phyloP scores from a whole-genome alignment of 2,888 invertebrate genomes.

The Physocephala rufipes region DNA sequence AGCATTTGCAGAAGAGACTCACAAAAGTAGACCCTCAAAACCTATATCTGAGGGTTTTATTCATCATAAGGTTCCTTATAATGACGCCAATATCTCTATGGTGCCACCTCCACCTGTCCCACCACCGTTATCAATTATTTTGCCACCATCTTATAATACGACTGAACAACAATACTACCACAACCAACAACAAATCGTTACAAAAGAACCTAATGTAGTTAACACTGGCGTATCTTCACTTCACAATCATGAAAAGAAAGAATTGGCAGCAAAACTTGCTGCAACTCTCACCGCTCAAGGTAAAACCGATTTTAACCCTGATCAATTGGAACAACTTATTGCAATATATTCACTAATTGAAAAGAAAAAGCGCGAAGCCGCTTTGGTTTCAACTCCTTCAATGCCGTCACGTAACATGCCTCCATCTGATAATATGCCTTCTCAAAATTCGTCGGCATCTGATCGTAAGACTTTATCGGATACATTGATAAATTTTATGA shows the following conservation, averaged over 20 bases:
- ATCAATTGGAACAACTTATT: slow-evolving; percentile 80
- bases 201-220: neutral
- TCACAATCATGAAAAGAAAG: slow-evolving; percentile 62
- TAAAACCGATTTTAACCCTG: slow-evolving; percentile 81
- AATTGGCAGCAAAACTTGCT: slow-evolving; percentile 77
- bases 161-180: no score
- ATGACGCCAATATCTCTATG: no score
- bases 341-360: slow-evolving; percentile 71
- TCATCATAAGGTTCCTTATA: neutral
- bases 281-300: slow-evolving; percentile 82
- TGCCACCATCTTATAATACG: neutral
- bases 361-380: slow-evolving; percentile 54
- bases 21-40: slow-evolving; percentile 59
- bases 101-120: neutral
- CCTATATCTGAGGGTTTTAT: slow-evolving; percentile 28
- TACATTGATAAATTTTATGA: slow-evolving; percentile 49
- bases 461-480: slow-evolving; percentile 51
- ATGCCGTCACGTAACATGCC: no score
- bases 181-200: neutral
- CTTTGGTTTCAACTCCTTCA: slow-evolving; percentile 3
- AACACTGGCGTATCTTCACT: slow-evolving; percentile 45
- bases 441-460: slow-evolving; percentile 22
- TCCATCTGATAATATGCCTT: neutral
- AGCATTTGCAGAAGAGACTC: slow-evolving; percentile 67
- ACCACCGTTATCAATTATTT: slow-evolving; percentile 24